Evolutionary conservation across 2,888 invertebrate species (phyloP).

Genomic region (Hemistola chrysoprasaria): DNA sequence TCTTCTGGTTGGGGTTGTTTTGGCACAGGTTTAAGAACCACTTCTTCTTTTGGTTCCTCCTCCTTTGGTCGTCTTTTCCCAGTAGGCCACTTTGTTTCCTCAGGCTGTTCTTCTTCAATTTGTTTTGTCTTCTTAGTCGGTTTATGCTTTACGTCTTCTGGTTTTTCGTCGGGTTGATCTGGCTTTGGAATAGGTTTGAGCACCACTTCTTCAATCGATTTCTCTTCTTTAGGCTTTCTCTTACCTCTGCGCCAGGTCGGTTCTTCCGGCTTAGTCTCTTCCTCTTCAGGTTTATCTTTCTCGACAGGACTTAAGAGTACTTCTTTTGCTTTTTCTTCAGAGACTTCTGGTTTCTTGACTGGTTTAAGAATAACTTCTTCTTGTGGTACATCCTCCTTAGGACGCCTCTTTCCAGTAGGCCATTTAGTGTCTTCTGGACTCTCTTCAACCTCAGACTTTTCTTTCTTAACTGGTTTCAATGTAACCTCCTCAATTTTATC

Average conservation of each 20-base stretch:
- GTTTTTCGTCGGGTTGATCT: slow-evolving; percentile 32
- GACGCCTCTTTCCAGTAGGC: not conserved
- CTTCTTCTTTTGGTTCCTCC: slow-evolving; percentile 51
- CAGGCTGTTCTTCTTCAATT: slow-evolving; percentile 56
- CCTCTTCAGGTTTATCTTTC: slow-evolving; percentile 24
- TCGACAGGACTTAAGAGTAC: slow-evolving; percentile 40
- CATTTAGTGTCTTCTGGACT: not conserved
- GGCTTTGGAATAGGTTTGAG: slow-evolving; percentile 34
- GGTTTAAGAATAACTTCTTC: not conserved
- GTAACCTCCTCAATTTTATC: slow-evolving; percentile 60
- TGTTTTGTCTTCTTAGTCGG: slow-evolving; percentile 49
- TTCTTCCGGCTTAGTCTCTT: slow-evolving; percentile 49
- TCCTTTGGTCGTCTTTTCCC: slow-evolving; percentile 51
- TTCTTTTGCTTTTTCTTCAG: slow-evolving; percentile 54
- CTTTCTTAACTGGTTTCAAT: slow-evolving; percentile 45
- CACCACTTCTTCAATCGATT: slow-evolving; percentile 16
- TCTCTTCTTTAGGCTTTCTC: slow-evolving; percentile 33
- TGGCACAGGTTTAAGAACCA: slow-evolving; percentile 70
- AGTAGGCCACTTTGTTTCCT: slow-evolving; percentile 43
- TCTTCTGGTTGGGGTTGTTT: slow-evolving; percentile 59
- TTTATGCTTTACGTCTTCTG: slow-evolving; percentile 54
- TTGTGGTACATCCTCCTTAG: not conserved
- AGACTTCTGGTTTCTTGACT: slow-evolving; percentile 38
- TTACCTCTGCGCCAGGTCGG: slow-evolving; percentile 44
- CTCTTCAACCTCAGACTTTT: slow-evolving; percentile 24